phyloP scores from a whole-genome alignment of 2,888 invertebrate species.

The Amphipyra tragopoginis region DNA sequence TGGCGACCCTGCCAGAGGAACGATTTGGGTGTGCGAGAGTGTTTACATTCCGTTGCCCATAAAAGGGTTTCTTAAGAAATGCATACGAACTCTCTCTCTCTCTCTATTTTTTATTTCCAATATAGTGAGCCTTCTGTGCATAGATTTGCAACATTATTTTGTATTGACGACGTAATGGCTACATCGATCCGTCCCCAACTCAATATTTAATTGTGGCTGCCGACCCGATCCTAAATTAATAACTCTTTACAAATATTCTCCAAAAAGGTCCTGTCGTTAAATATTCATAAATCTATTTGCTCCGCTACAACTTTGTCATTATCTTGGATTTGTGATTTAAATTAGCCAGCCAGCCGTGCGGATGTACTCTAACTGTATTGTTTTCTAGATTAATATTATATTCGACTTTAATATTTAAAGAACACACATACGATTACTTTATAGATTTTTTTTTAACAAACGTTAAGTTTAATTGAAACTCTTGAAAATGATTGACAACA shows the following conservation, averaged over 20 bases:
- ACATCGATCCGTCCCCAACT: constrained; percentile 26
- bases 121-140: constrained; percentile 6
- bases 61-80: too few relatives aligned
- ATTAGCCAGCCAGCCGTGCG: constrained; percentile 22
- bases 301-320: constrained; percentile 40
- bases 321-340: constrained; percentile 53
- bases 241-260: constrained; percentile 27
- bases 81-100: too few relatives aligned
- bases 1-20: too few relatives aligned
- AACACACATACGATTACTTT: too few relatives aligned
- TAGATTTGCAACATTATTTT: neutral
- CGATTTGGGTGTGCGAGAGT: too few relatives aligned
- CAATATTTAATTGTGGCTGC: constrained; percentile 44
- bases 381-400: constrained; percentile 11
- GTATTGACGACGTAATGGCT: neutral
- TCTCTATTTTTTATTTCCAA: neutral
- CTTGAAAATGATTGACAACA: too few relatives aligned
- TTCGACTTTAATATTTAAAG: constrained; percentile 10
- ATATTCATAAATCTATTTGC: constrained; percentile 53
- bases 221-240: constrained; percentile 37
- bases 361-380: constrained; percentile 10
- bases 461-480: too few relatives aligned
- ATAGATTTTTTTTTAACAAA: too few relatives aligned
- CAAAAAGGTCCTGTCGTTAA: constrained; percentile 37
- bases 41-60: too few relatives aligned